Base-by-base conservation (phyloP, 1,140 invertebrate species). In the Drosophila azteca region DNA sequence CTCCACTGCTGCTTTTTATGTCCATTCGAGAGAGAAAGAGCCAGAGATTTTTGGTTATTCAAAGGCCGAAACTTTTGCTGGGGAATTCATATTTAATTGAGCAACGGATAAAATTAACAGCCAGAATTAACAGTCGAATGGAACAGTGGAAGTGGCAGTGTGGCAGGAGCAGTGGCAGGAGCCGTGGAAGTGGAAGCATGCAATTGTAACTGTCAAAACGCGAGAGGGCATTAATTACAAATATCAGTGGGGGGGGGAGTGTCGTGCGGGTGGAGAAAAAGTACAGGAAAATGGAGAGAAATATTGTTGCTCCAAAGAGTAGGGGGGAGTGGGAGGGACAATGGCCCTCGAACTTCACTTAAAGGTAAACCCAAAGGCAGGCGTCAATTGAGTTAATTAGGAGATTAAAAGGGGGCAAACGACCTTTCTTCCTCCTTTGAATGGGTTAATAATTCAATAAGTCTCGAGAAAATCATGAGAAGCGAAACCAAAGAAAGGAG, bases 81-180 rank as follows among this genome's bases (percentile, higher is more conserved):
- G 24, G 17, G 69, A 62, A 75, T 75, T 67, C 70, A 46, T 67
- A 75, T 75, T 75, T 75, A 75, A 75, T 75, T 75, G 72, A 75
- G 72, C 54, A 45, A 51, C 49, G 29, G 49, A 7, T 7, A 43
- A 13, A 69, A 70, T 69, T 43, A 69, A 57, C 63, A 53, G 29
- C 26, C 26, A 29, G 31, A 68, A 69, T 68, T 43, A 69, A 58
- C 64, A 53, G 31, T 39, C 9, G 15, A 17, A 52, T 51, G 24
- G 22, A 35, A 11, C 17, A 20, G 17, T 1, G 17, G 17, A 20
- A 20, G 17, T 20, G 17, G 17, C 17, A 20, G 17, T n/a, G 31
- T 2, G 11, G 11, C 11, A 39, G 3, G 11, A 50, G 35, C 44
- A 35, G 17, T 46, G 24, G 24, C 24, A 24, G 0, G 24, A 3